Conservation (phyloP, 2,797 vertebrate species). For the Falco rusticolus region DNA sequence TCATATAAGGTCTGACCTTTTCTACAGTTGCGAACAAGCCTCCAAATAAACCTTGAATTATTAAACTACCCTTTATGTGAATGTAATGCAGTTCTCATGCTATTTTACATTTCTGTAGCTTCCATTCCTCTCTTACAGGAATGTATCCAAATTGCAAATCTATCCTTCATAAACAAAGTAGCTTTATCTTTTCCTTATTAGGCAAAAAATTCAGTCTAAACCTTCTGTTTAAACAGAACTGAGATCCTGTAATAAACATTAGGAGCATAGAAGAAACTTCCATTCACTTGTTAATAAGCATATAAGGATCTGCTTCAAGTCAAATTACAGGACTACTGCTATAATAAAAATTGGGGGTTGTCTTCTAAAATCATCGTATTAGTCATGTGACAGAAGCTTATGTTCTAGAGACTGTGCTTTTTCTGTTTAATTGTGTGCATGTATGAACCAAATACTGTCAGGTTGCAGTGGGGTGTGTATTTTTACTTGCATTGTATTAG, state of each 20-base stretch:
- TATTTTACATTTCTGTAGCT: neutral
- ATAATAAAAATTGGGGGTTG: neutral
- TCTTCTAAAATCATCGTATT: neutral
- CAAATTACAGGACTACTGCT: neutral
- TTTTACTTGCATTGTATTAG: neutral
- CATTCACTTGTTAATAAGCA: neutral
- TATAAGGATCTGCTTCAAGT: neutral
- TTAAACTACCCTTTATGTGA: constrained; percentile 52
- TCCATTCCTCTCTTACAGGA: neutral
- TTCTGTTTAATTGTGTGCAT: neutral
- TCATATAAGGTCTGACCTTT: constrained; percentile 51
- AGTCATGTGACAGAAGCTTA: neutral
- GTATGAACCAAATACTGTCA: neutral
- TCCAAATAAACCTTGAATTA: constrained; percentile 69
- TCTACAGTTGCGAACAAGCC: constrained; percentile 51
- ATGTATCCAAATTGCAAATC: constrained; percentile 18
- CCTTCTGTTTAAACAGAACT: constrained; percentile 15
- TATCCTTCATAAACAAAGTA: constrained; percentile 32
- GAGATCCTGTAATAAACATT: constrained; percentile 8
- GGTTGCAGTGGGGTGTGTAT: neutral
- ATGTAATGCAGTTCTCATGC: constrained; percentile 9
- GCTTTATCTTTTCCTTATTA: constrained; percentile 32
- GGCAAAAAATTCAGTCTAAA: constrained; percentile 10
- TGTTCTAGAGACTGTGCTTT: neutral
- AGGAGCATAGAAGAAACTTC: neutral